phyloP scores from a whole-genome alignment of 2,797 vertebrate species.

The Coilia nasus region DNA sequence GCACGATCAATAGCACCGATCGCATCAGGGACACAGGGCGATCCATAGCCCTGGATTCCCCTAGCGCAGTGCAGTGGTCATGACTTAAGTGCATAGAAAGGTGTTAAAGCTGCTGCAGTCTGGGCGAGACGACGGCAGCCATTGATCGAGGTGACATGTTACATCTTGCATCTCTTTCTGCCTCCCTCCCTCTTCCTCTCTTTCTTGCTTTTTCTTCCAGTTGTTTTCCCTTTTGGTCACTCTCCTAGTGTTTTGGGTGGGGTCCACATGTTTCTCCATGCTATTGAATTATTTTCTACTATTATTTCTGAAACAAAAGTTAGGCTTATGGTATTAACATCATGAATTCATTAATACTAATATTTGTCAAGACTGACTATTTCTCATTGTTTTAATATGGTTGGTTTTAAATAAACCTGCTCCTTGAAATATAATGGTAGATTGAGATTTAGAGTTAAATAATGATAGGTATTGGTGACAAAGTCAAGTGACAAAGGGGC shows the following conservation, averaged over 20 bases:
- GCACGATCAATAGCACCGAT: slow-evolving; percentile 82
- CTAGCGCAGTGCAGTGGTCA: slow-evolving; percentile 82
- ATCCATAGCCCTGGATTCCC: slow-evolving; percentile 81
- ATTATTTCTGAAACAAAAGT: not conserved
- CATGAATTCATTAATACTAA: not conserved
- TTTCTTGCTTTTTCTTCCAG: slow-evolving; percentile 53
- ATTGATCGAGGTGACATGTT: slow-evolving; percentile 80
- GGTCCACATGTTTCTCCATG: not conserved
- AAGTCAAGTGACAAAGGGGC: no score
- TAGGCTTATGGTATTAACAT: not conserved
- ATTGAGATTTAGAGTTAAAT: not conserved
- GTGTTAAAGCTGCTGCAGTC: slow-evolving; percentile 81
- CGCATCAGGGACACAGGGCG: slow-evolving; percentile 80
- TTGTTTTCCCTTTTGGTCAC: not conserved
- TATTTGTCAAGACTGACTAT: not conserved
- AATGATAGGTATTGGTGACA: no score
- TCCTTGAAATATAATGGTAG: not conserved
- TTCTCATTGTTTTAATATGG: not conserved
- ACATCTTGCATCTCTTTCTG: slow-evolving; percentile 73
- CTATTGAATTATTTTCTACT: not conserved
- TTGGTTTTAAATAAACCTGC: not conserved
- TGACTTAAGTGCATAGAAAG: slow-evolving; percentile 82
- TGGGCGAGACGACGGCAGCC: slow-evolving; percentile 71
- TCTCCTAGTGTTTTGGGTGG: not conserved
- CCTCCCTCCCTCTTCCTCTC: slow-evolving; percentile 56